Conservation (phyloP, 2,113 vertebrate genomes). For the Neoarius graeffei region DNA sequence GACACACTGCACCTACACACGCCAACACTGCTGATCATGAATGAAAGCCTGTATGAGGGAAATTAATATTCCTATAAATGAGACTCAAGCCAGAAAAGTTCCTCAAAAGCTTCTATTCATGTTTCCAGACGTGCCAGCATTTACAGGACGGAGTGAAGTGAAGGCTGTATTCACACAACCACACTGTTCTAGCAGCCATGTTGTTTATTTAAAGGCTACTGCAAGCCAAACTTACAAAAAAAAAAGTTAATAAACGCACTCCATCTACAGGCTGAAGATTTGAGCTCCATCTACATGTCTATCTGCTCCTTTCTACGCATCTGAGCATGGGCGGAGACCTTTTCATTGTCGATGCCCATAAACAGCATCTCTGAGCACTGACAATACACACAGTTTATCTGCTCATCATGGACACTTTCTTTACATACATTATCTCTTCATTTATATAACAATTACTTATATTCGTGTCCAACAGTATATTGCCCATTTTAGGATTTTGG, state of each 20-base stretch:
- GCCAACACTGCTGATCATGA: neutral
- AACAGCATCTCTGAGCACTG: neutral
- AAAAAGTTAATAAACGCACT: neutral
- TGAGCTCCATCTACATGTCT: constrained; percentile 1
- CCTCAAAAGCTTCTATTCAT: constrained; percentile 20
- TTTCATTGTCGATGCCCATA: neutral
- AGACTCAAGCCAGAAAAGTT: neutral
- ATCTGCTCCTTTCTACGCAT: neutral
- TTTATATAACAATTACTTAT: neutral
- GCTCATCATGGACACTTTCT: neutral
- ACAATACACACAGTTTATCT: neutral
- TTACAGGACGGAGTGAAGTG: neutral
- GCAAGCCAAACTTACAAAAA: neutral
- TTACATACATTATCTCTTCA: neutral
- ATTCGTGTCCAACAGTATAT: neutral
- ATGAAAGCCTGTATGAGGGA: constrained; percentile 10
- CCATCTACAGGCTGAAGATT: neutral
- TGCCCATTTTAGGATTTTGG: neutral
- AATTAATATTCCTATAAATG: neutral
- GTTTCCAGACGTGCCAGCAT: neutral
- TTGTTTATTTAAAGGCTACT: neutral
- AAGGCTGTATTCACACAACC: neutral
- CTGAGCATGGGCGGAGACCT: neutral
- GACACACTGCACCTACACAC: neutral
- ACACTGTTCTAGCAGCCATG: neutral